A percentile compares a stretch with the other conserved stretches of the same genome.
Evolutionary conservation across 2,113 vertebrate genomes (phyloP).

Genomic region (Sinocyclocheilus maitianheensis): DNA sequence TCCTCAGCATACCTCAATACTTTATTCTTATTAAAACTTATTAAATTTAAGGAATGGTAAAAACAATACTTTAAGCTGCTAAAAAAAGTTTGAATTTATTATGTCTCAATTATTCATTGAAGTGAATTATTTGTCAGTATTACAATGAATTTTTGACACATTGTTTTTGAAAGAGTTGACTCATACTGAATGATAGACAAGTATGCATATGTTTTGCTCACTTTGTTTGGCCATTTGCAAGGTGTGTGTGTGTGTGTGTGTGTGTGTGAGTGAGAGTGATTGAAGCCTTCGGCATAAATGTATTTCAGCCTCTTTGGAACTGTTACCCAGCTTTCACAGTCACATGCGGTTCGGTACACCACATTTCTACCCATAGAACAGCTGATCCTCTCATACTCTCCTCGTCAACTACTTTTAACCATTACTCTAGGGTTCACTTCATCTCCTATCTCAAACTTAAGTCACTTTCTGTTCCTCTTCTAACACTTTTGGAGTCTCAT

Average conservation of each 20-base stretch:
- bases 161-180: too few species aligned
- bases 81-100: too few species aligned
- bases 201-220: background rate
- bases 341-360: background rate
- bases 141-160: too few species aligned
- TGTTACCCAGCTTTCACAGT: constrained; percentile 32
- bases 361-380: background rate
- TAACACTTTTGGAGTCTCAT: constrained; percentile 2
- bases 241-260: too few species aligned
- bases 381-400: constrained; percentile 6
- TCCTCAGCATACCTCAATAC: too few species aligned
- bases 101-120: too few species aligned
- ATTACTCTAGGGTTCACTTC: background rate
- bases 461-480: constrained; percentile 17
- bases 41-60: too few species aligned
- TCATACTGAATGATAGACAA: too few species aligned
- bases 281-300: background rate
- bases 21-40: too few species aligned
- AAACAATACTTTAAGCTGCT: too few species aligned
- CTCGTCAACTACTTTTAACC: background rate
- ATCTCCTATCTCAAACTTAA: background rate
- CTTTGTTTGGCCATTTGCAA: background rate
- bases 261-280: background rate
- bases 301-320: constrained; percentile 48
- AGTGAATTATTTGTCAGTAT: too few species aligned